Conservation (phyloP, 2,113 vertebrate species). For the Scomber japonicus region DNA sequence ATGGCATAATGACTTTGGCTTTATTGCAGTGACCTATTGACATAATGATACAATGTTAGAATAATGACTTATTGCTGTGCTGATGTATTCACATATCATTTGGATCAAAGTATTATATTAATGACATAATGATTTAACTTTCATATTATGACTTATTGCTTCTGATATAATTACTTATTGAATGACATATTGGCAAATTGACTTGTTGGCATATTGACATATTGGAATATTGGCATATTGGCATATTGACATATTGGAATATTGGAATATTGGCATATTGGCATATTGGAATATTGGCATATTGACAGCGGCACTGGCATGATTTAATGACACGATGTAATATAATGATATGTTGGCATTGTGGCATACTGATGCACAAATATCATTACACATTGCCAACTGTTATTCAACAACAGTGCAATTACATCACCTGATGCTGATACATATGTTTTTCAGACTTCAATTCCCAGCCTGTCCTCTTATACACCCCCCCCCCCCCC, state of each 20-base stretch:
- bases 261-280: constrained; percentile 16
- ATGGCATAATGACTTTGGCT: constrained; percentile 14
- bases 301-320: not conserved
- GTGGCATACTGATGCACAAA: not conserved
- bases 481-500: too few relatives aligned
- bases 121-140: not conserved
- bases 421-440: too few relatives aligned
- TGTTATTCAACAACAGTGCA: not conserved
- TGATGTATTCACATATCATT: constrained; percentile 13
- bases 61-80: constrained; percentile 22
- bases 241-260: not conserved
- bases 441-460: too few relatives aligned
- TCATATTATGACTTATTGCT: not conserved
- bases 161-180: not conserved
- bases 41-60: constrained; percentile 2
- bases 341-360: constrained; percentile 1
- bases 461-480: too few relatives aligned
- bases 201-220: not conserved
- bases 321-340: constrained; percentile 1
- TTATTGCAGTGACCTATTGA: constrained; percentile 9
- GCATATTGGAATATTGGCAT: not conserved
- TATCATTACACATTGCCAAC: not conserved
- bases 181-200: constrained; percentile 8
- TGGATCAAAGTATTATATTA: constrained; percentile 13
- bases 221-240: constrained; percentile 6